These are phyloP conservation scores for Capromys pilorides DNA, from an alignment of 2,797 vertebrate genomes.

Conservation along the genomic window DNA sequence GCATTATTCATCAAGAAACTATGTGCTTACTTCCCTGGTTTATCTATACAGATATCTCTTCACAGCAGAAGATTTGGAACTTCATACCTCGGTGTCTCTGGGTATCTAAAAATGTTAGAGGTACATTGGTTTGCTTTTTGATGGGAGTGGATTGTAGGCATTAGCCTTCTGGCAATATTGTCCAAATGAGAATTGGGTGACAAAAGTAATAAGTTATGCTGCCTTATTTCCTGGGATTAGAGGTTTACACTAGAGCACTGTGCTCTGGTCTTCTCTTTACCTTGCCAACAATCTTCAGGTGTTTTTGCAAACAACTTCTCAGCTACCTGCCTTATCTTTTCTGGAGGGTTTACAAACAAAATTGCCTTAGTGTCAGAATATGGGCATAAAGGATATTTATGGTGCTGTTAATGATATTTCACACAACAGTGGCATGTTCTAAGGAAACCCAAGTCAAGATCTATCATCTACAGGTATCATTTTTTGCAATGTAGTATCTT, in stretches of 20 bases:
- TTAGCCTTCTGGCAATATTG: not conserved
- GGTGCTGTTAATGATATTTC: slow-evolving; percentile 18
- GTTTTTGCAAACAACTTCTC: slow-evolving; percentile 2
- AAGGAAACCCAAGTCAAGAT: slow-evolving; percentile 5
- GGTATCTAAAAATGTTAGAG: slow-evolving; percentile 55
- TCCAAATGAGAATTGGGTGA: not conserved
- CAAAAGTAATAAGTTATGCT: not conserved
- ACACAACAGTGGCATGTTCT: slow-evolving; percentile 15
- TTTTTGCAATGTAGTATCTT: not conserved
- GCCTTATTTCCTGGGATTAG: not conserved
- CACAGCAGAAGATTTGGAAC: slow-evolving; percentile 39
- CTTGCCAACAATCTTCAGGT: not conserved
- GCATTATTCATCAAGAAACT: slow-evolving; percentile 60
- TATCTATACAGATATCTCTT: slow-evolving; percentile 60
- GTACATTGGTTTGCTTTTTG: slow-evolving; percentile 27
- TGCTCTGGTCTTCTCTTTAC: not conserved
- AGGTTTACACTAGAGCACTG: not conserved
- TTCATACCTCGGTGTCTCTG: slow-evolving; percentile 29
- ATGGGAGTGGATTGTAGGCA: not conserved
- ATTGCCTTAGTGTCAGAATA: slow-evolving; percentile 44
- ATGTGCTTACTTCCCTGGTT: slow-evolving; percentile 52
- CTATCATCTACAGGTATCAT: not conserved
- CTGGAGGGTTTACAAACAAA: slow-evolving; percentile 27
- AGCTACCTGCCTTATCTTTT: slow-evolving; percentile 15
- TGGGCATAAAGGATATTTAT: not conserved